Conservation (phyloP, 2,797 vertebrate species). For the Adelosebastes latens region DNA sequence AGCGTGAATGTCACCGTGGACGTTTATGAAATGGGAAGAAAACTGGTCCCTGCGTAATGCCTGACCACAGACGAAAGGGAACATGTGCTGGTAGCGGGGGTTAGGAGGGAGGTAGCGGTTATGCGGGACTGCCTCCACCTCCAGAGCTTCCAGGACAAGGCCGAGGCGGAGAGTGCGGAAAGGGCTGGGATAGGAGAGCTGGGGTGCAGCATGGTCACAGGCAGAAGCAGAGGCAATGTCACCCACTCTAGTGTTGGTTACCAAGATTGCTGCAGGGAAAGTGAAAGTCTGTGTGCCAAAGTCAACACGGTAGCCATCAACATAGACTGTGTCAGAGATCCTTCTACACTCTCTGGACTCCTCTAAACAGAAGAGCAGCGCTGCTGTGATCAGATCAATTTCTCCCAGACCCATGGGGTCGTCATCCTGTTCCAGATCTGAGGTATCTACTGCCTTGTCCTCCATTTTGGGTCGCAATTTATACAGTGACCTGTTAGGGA, state of each 20-base stretch:
- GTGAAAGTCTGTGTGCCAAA: constrained; percentile 98
- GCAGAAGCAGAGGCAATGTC: constrained; percentile 97
- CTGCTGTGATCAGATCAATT: constrained; percentile 95
- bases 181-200: constrained; percentile 95
- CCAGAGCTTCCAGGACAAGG: constrained; percentile 89
- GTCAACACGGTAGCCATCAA: constrained; percentile 89
- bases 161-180: constrained; percentile 95
- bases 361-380: constrained; percentile 94
- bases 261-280: constrained; percentile 94
- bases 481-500: constrained; percentile 75
- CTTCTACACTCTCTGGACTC: constrained; percentile 93
- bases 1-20: constrained; percentile 97
- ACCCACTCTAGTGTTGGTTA: constrained; percentile 96
- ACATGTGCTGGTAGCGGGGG: constrained; percentile 91
- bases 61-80: constrained; percentile 97
- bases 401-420: constrained; percentile 95
- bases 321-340: constrained; percentile 92
- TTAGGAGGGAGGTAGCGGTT: constrained; percentile 86
- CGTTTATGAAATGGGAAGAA: constrained; percentile 96
- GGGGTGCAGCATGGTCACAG: constrained; percentile 95
- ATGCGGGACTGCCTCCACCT: constrained; percentile 77
- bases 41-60: constrained; percentile 97
- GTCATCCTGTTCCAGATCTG: constrained; percentile 91
- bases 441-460: constrained; percentile 95
- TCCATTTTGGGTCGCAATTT: constrained; percentile 84